These are phyloP conservation scores for Paguma larvata DNA, from an alignment of 2,797 vertebrate genomes.

Conservation along the genomic window DNA sequence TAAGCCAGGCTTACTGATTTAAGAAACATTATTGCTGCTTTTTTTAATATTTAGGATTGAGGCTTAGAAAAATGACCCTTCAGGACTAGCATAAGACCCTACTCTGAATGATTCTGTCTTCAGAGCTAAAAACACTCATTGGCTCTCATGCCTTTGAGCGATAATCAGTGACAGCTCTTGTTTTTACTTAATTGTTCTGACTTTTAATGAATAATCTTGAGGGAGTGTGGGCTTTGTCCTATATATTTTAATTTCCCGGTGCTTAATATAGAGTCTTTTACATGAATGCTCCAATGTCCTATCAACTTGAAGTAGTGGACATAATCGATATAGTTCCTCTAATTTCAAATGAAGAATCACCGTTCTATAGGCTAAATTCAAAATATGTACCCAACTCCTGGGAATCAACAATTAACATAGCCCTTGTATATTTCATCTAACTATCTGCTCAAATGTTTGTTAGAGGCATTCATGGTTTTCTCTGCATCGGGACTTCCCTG, in stretches of 20 bases:
- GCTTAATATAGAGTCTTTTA: not conserved
- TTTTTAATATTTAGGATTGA: not conserved
- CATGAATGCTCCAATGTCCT: not conserved
- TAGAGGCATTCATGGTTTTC: not conserved
- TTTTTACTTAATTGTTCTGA: conserved; percentile 24
- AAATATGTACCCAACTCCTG: not conserved
- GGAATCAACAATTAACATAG: not conserved
- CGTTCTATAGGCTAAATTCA: not conserved
- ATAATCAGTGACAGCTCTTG: not conserved
- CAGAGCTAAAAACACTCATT: not conserved
- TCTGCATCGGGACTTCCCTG: not conserved
- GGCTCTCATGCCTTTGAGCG: not conserved
- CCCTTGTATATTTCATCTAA: not conserved
- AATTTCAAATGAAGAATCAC: not conserved
- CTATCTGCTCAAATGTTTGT: not conserved
- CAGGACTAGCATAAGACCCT: not conserved
- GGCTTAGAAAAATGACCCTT: conserved; percentile 17
- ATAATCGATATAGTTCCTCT: not conserved
- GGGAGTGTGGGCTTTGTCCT: not conserved
- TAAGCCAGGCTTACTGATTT: not conserved
- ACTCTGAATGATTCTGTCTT: not conserved
- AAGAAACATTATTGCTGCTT: not conserved
- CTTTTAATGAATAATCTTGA: conserved; percentile 25
- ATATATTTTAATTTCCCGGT: not conserved
- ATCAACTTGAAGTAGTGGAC: not conserved